Base-by-base conservation (phyloP, 2,888 invertebrate genomes). In the Drosophila eohydei region DNA sequence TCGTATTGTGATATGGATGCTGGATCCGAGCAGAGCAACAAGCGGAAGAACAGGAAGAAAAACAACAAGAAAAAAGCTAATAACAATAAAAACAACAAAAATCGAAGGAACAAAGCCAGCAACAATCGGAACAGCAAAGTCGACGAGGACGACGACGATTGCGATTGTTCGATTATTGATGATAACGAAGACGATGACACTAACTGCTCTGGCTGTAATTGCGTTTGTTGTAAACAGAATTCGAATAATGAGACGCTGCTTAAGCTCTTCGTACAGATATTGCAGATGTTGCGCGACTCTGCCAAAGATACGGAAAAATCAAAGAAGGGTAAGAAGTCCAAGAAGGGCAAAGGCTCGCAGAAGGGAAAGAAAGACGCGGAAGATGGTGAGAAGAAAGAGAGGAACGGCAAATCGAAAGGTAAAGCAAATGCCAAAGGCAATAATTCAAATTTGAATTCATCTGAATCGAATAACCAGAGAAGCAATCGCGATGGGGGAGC, bases 241-340 rank as follows among this genome's bases (percentile, higher is more conserved):
- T 32, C 21, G 8, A 60, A 66, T 3, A 2, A 44, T 2, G 46
- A 55, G 0, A 59, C 57, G 16, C 58, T 83, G 9, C 38, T 81
- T 2, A 28, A 6, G 12, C 56, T 87, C 0, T 38, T 87, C 8
- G 66, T 70, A 2, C 51, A 76, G 38, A 68, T 82, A 0, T 44
- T 83, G 0, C 70, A 83, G 50, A 55, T 87, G 14, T 76, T 81
- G 6, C 5, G 12, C 7, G 21, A 21, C 7, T 55, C 11, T 26
- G 2, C 21, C 43, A 44, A 0, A 11, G 41, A n/a, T 3, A 1
- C 2, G 2, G 11, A 44, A 38, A 4, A 1, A 12, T 2, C 8
- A 3, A 3, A n/a, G 4, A 28, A 40, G n/a, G 6, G 30, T 0
- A 40, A 16, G 12, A 30, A 55, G 16, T 30, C 11, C 6, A 40